These are phyloP conservation scores for Calephelis perditalis DNA, from an alignment of 2,888 invertebrate genomes.

Conservation along the genomic window DNA sequence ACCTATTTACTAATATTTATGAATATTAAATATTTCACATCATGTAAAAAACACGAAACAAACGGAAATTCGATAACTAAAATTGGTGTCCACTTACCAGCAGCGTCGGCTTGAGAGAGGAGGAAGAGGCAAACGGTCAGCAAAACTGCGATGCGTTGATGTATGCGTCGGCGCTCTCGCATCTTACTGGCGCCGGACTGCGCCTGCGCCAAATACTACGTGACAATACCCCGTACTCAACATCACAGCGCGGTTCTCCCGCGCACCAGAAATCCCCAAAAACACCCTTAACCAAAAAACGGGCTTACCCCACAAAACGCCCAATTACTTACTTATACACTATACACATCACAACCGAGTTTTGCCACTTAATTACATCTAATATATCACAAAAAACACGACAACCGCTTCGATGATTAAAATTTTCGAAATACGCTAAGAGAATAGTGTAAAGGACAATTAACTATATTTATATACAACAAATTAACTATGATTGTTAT, in stretches of 20 bases:
- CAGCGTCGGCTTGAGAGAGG: conserved; percentile 65
- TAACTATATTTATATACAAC: conserved; percentile 36
- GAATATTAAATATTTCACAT: too few relatives aligned
- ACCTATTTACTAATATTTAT: too few relatives aligned
- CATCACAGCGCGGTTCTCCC: conserved; percentile 64
- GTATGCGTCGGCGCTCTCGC: conserved; percentile 70
- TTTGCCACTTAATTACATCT: conserved; percentile 63
- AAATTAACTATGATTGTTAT: conserved; percentile 32
- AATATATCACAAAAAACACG: conserved; percentile 73
- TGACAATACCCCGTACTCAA: conserved; percentile 56
- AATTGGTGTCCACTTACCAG: conserved; percentile 52
- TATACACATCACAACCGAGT: conserved; percentile 78
- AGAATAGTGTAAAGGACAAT: conserved; percentile 47
- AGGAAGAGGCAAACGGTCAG: conserved; percentile 67
- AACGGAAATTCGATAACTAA: conserved; percentile 26
- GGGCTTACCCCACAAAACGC: conserved; percentile 23
- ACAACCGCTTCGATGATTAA: conserved; percentile 76
- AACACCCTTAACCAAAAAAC: conserved; percentile 13
- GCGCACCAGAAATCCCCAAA: conserved; percentile 31
- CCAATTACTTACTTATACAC: conserved; percentile 61
- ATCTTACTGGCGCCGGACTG: conserved; percentile 75
- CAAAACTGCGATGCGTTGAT: conserved; percentile 67
- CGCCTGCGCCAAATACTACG: conserved; percentile 68
- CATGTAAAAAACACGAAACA: conserved; percentile 19
- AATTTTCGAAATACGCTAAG: conserved; percentile 53